Evolutionary conservation across 2,113 vertebrate species (phyloP), one percentile per base, ranked within the genome.

Genomic region (Pseudorhombus dupliciocellatus): DNA sequence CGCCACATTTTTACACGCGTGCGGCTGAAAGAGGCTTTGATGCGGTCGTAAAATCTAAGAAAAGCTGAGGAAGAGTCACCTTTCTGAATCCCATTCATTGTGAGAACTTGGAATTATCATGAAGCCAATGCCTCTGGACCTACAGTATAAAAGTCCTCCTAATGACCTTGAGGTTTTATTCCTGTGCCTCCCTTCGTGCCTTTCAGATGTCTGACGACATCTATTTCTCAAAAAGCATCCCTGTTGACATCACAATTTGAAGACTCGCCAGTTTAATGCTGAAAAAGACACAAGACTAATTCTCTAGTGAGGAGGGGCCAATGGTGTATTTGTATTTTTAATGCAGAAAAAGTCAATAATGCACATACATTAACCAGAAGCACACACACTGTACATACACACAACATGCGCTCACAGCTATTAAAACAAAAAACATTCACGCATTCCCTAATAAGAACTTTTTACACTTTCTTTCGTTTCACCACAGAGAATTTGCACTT

Each of bases 401-500:
- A 53, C 52, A 46, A 61, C 73, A 61, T 10, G 25, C 0, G 66
- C 62, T 60, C 34, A 60, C 26, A 28, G 21, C 37, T 51, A 57
- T 42, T 46, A 46, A 46, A 46, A 21, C 40, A 37, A 70, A 54
- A 51, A 46, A 25, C 22, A 61, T n/a, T n/a, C 24, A 65, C 1
- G 20, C 51, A 46, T 11, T 6, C 21, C 9, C 62, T 48, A 30
- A 37, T 30, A 62, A 11, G 52, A 51, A 37, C 31, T 53, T 44
- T 82, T 71, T 44, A 58, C 51, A 18, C 61, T 55, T 58, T 50
- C 54, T 72, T 51, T 64, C 73, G 57, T 22, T 66, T 70, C 28
- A 55, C 4, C 77, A 61, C 64, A 73, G 65, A 81, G 59, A 1
- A 66, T 85, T 91, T 92, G 92, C 91, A 91, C 89, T 91, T 91